Percentiles rank a stretch among this genome's conserved stretches.
These are phyloP conservation scores for Corynorhinus townsendii DNA, from an alignment of 2,113 vertebrate species.

Conservation along the genomic window DNA sequence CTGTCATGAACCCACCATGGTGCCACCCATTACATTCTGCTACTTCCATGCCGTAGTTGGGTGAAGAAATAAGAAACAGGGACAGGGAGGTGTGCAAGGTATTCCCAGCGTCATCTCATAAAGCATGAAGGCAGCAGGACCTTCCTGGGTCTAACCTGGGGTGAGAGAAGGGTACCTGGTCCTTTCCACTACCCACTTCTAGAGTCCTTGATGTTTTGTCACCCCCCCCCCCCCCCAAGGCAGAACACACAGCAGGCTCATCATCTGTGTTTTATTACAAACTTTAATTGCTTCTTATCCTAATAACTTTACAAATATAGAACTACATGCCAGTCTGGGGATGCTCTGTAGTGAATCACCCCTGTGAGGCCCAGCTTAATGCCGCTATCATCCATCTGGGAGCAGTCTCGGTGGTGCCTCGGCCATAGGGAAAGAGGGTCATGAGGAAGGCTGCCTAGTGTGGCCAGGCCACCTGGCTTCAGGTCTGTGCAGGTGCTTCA, in stretches of 20 bases:
- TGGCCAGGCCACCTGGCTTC: neutral
- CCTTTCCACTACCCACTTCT: neutral
- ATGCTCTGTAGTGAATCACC: slow-evolving; percentile 44
- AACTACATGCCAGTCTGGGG: slow-evolving; percentile 51
- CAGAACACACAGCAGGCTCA: slow-evolving; percentile 33
- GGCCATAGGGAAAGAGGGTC: neutral
- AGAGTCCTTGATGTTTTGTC: neutral
- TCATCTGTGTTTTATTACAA: slow-evolving; percentile 69
- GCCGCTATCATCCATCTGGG: neutral
- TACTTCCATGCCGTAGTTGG: neutral
- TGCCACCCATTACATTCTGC: neutral
- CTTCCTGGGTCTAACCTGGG: neutral
- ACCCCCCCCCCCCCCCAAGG: neutral
- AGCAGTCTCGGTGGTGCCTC: slow-evolving; percentile 15
- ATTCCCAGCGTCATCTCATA: neutral
- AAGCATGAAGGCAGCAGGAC: neutral
- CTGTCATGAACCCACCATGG: neutral
- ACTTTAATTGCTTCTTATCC: slow-evolving; percentile 65
- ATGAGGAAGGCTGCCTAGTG: neutral
- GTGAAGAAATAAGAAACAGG: neutral
- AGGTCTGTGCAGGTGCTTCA: slow-evolving; percentile 64
- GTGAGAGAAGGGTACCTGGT: neutral
- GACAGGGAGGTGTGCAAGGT: neutral
- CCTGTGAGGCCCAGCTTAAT: slow-evolving; percentile 46
- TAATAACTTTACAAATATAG: slow-evolving; percentile 63